phyloP scores from a whole-genome alignment of 2,888 invertebrate species.

The Bibio marci region DNA sequence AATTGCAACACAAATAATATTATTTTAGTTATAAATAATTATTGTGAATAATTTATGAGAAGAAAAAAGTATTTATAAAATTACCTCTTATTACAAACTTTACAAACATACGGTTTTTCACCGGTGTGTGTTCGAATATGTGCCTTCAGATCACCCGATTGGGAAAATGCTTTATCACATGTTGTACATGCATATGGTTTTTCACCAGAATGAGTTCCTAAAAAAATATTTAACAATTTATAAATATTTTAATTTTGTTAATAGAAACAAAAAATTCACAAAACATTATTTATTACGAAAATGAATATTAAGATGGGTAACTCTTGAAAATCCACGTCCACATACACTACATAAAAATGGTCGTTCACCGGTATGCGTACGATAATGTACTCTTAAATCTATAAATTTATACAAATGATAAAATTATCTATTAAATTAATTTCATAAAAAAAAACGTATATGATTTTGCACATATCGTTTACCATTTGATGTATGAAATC shows the following conservation, averaged over 20 bases:
- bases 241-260: too few relatives aligned
- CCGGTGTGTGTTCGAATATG: constrained; percentile 2
- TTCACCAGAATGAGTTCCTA: neutral
- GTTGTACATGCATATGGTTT: neutral
- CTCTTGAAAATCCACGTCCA: neutral
- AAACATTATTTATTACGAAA: too few relatives aligned
- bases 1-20: too few relatives aligned
- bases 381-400: neutral
- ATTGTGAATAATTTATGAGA: too few relatives aligned
- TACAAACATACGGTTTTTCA: neutral
- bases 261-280: too few relatives aligned
- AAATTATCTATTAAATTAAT: too few relatives aligned
- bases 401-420: neutral
- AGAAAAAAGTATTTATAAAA: too few relatives aligned
- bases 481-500: constrained; percentile 1
- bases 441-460: too few relatives aligned
- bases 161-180: neutral
- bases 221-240: too few relatives aligned
- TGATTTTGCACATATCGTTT: too few relatives aligned
- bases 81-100: neutral
- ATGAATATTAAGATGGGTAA: constrained; percentile 1
- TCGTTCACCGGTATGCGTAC: neutral
- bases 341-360: neutral
- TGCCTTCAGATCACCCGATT: constrained; percentile 1
- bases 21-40: too few relatives aligned